Evolutionary conservation across 2,888 invertebrate species (phyloP), one percentile per base, ranked within the genome.

Genomic region (Pseudococcus longispinus): DNA sequence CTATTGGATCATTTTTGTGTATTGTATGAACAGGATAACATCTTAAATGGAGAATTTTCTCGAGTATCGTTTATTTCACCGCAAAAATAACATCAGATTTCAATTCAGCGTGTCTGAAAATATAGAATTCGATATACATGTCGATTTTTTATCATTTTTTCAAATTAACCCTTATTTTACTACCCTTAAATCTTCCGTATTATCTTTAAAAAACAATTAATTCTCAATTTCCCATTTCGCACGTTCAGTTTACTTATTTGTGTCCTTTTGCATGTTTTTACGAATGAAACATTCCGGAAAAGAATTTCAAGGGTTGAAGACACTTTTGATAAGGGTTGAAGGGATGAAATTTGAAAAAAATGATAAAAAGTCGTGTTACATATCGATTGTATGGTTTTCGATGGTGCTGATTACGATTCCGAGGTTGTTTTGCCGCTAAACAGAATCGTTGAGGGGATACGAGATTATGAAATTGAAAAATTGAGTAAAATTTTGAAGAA

Each of bases 61-160:
- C 23, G 20, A 23, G 13, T 11, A 23, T 9, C 2, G 13, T 60
- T 23, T 1, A 1, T 20, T 9, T 2, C 1, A 60, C 23, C 1
- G 9, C 5, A 2, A 70, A 70, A 70, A 70, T 29, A 70, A 70
- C 29, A 0, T 18, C 70, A 70, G 29, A 70, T 29, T 70, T 18
- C 18, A 8, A 70, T 29, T 70, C 70, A 15, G 70, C 29, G 18
- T 70, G n/a, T 8, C 18, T 18, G 18, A 70, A 70, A 70, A 70
- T 29, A 29, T 70, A 15, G 8, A 0, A 70, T 32, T 70, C 70
- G 70, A 70, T 70, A 70, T 32, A 9, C 29, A 6, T 0, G 2
- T 29, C 70, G 29, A 70, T 70, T 70, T 70, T 32, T 70, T 32
- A 70, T 70, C 70, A 70, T 29, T 70, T 29, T 65, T 70, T 26